These are phyloP conservation scores for Melanophora roralis DNA, from an alignment of 2,888 invertebrate species.

Conservation along the genomic window DNA sequence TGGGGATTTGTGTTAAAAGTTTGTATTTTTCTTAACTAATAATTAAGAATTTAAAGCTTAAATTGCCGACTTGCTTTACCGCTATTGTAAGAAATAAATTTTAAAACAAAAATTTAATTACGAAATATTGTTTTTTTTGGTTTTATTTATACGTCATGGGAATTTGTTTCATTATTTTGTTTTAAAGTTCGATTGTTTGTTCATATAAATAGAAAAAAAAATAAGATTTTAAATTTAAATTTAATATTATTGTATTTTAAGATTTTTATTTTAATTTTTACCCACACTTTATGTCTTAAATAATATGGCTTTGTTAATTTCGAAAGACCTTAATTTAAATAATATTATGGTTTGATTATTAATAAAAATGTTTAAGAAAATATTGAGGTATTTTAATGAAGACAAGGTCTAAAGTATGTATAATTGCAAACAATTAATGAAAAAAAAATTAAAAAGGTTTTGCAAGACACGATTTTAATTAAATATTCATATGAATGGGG, in stretches of 20 bases:
- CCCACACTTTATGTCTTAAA: slow-evolving; percentile 45
- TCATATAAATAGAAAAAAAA: slow-evolving; percentile 28
- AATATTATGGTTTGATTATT: slow-evolving; percentile 21
- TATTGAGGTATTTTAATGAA: neutral
- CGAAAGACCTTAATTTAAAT: slow-evolving; percentile 46
- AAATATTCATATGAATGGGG: no score
- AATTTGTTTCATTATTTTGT: slow-evolving; percentile 58
- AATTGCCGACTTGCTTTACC: slow-evolving; percentile 58
- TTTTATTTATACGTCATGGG: slow-evolving; percentile 55
- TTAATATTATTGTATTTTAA: slow-evolving; percentile 37
- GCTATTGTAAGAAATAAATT: slow-evolving; percentile 43
- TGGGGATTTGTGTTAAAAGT: slow-evolving; percentile 16
- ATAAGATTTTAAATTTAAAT: slow-evolving; percentile 35
- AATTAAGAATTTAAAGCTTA: slow-evolving; percentile 63
- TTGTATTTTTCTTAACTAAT: slow-evolving; percentile 55
- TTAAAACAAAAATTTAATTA: slow-evolving; percentile 39
- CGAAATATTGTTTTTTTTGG: slow-evolving; percentile 40
- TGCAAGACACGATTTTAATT: no score
- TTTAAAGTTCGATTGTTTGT: slow-evolving; percentile 59
- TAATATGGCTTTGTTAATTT: slow-evolving; percentile 55
- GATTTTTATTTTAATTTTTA: slow-evolving; percentile 27
- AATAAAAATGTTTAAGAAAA: neutral
- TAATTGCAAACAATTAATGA: no score
- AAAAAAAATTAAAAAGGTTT: no score
- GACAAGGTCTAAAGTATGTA: neutral